A percentile compares a stretch with the other conserved stretches of the same genome.
Conservation (phyloP, 2,797 vertebrate species). For the Mus spretus region DNA sequence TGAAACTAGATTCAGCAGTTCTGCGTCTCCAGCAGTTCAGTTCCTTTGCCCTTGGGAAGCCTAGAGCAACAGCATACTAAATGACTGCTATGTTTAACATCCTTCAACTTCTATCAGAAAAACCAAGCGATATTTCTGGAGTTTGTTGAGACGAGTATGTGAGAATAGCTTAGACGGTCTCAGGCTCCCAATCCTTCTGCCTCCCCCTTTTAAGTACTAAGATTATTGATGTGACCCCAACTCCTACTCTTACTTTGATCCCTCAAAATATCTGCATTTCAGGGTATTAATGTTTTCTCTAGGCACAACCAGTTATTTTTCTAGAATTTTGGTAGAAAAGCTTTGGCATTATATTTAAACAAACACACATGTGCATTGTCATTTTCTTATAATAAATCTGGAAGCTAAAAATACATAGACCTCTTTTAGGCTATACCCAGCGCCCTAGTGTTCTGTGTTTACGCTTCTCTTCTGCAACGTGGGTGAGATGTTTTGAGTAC, state of each 20-base stretch:
- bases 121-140: not conserved
- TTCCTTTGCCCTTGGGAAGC: not conserved
- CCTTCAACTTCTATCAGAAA: not conserved
- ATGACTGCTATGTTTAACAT: not conserved
- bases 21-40: not conserved
- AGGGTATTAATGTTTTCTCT: not conserved
- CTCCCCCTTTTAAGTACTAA: not conserved
- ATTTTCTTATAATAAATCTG: conserved; percentile 55
- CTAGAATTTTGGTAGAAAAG: not conserved
- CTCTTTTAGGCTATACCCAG: not conserved
- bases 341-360: conserved; percentile 12
- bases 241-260: not conserved
- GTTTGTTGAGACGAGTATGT: not conserved
- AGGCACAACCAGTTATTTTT: not conserved
- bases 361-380: not conserved
- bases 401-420: conserved; percentile 33
- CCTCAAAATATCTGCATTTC: not conserved
- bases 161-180: too few relatives aligned
- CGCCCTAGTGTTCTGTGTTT: not conserved
- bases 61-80: not conserved
- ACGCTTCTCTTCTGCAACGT: conserved; percentile 25
- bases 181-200: not conserved
- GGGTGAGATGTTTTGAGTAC: not conserved
- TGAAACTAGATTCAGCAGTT: not conserved
- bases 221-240: not conserved